Conservation (phyloP, 2,113 vertebrate genomes). For the Junco hyemalis region DNA sequence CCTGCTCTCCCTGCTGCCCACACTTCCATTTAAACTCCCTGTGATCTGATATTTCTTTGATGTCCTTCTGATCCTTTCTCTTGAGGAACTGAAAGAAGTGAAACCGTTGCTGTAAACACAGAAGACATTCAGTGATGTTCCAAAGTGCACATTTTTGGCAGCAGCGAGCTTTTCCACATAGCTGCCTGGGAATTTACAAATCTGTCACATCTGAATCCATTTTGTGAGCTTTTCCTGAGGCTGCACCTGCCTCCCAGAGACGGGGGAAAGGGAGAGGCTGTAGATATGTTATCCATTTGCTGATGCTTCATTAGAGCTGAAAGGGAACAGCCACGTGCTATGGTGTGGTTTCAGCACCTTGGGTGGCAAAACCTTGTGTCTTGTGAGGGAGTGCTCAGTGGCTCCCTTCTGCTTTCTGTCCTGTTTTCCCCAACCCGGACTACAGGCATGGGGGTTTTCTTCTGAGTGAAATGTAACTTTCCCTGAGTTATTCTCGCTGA, state of each 20-base stretch:
- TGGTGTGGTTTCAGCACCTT: background rate
- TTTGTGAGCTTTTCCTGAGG: background rate
- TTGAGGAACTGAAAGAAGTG: background rate
- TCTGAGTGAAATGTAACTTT: background rate
- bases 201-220: background rate
- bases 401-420: background rate
- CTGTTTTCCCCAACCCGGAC: fast-evolving
- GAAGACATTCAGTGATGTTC: background rate
- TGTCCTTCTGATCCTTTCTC: background rate
- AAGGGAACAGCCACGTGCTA: background rate
- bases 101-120: background rate
- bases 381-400: background rate
- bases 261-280: background rate
- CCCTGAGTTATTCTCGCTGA: background rate
- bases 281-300: background rate
- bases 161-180: background rate
- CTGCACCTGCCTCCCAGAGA: constrained; percentile 24
- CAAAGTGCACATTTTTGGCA: constrained; percentile 28
- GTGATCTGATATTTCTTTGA: background rate
- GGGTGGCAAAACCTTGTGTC: background rate
- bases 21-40: background rate
- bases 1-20: background rate
- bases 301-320: background rate
- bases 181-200: constrained; percentile 7
- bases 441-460: background rate